A percentile compares a stretch with the other conserved stretches of the same genome.
Conservation (phyloP, 2,888 invertebrate genomes). For the Zygothrica quintamaculata region DNA sequence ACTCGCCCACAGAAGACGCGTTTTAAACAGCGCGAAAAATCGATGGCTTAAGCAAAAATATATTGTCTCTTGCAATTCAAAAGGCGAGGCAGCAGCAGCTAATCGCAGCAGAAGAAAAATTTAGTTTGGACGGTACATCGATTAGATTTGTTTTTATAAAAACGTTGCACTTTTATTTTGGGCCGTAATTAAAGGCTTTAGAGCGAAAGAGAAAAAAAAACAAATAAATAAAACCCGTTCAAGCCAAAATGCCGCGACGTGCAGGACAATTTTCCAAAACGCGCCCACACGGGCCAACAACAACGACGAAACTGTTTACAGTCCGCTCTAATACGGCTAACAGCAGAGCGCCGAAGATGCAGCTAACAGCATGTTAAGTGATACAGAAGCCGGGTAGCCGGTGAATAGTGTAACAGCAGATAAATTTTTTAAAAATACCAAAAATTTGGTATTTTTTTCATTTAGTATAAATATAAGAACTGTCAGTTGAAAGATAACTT, state of each 20-base stretch:
- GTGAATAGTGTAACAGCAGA: constrained; percentile 39
- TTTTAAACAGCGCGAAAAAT: constrained; percentile 61
- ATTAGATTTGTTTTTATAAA: constrained; percentile 68
- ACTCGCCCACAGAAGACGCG: constrained; percentile 36
- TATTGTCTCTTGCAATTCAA: constrained; percentile 37
- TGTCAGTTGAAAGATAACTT: no score
- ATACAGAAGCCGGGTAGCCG: constrained; percentile 42
- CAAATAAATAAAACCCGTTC: constrained; percentile 52
- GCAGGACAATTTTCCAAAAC: constrained; percentile 26
- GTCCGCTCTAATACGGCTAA: constrained; percentile 4
- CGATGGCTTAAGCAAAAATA: constrained; percentile 50
- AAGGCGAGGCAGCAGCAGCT: constrained; percentile 16
- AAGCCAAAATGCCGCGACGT: constrained; percentile 35
- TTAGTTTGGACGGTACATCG: constrained; percentile 56
- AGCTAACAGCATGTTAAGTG: constrained; percentile 17
- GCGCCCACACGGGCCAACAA: constrained; percentile 49
- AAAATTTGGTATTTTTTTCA: background rate
- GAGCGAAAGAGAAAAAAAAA: no score
- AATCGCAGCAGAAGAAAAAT: constrained; percentile 24
- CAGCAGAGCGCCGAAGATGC: constrained; percentile 7
- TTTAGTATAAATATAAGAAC: background rate
- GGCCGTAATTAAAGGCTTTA: constrained; percentile 39
- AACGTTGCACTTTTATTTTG: constrained; percentile 49
- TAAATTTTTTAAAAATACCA: background rate
- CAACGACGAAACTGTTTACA: constrained; percentile 45